Base-by-base conservation (phyloP, 2,888 invertebrate species). In the Aphodius granarius region DNA sequence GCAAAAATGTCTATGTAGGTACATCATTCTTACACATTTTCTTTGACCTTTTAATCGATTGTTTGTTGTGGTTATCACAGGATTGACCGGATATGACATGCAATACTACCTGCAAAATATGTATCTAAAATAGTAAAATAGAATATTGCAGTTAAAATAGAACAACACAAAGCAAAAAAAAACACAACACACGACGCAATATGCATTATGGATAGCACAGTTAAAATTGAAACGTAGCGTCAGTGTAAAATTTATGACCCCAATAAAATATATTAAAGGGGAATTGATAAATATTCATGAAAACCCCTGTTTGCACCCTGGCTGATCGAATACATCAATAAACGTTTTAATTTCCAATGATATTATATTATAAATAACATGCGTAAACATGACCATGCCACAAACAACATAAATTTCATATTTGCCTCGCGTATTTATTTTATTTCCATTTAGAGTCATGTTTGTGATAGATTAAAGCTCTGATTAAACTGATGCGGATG, bases 221-320 rank as follows among this genome's bases (percentile, higher is more conserved):
- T 6, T 13, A 43, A 68, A 68, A 68, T 68, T 68, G 68, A 68
- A 68, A 68, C 22, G 68, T 68, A 21, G 22, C 68, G n/a, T n/a
- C n/a, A n/a, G n/a, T 13, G 20, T n/a, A 9, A 16, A 21, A 68
- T 68, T 68, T 68, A 68, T 19, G 68, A 20, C 68, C 68, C 20
- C 68, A 68, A 68, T 68, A 68, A 68, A 68, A 68, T 68, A 68
- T 19, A 68, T 68, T 68, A 68, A 68, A 68, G 21, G 68, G n/a
- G 19, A 21, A 68, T 68, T 68, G 68, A 68, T 68, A 68, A 68
- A 68, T 68, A 68, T 68, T 68, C 68, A 68, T 68, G 68, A 22
- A 20, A 68, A 68, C 68, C 21, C 21, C 20, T 68, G 68, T 68
- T 68, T 68, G 68, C 68, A 20, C 15, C 21, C 22, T 68, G 9